Conservation (phyloP, 2,797 vertebrate genomes). For the Dicrostonyx torquatus region DNA sequence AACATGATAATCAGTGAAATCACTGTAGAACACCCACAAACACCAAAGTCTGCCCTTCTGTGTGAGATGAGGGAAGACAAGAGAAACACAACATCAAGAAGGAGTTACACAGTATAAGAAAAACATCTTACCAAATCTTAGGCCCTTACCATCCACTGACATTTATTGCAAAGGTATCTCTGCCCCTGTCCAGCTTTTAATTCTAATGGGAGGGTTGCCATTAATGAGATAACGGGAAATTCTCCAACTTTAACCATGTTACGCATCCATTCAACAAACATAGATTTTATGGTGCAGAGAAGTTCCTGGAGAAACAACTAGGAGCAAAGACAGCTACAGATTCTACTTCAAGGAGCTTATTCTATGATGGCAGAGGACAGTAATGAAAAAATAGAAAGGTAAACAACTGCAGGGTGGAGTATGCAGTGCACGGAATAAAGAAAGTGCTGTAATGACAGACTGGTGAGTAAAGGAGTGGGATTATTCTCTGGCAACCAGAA, state of each 20-base stretch:
- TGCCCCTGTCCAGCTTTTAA: not conserved
- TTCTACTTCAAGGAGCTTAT: not conserved
- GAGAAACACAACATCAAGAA: not conserved
- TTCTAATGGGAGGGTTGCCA: not conserved
- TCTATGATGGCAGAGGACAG: not conserved
- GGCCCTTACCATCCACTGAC: not conserved
- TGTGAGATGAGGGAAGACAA: not conserved
- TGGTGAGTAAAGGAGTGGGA: not conserved
- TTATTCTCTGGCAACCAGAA: not conserved
- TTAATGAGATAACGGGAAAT: not conserved
- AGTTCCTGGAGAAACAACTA: not conserved
- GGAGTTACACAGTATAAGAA: not conserved
- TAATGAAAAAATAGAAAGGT: not conserved
- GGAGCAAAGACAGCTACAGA: not conserved
- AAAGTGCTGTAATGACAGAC: not conserved
- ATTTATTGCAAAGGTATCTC: not conserved
- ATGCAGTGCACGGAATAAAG: not conserved
- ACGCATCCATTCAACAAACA: conserved; percentile 4
- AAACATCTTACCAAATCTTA: conserved; percentile 24
- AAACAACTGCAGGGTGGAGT: not conserved
- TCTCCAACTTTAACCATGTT: not conserved
- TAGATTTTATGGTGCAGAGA: not conserved
- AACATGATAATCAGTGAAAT: not conserved
- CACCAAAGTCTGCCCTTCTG: not conserved
- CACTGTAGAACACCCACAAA: conserved; percentile 21